Evolutionary conservation across 2,113 vertebrate genomes (phyloP), one percentile per base, ranked within the genome.

Genomic region (Halcyon malimbica): DNA sequence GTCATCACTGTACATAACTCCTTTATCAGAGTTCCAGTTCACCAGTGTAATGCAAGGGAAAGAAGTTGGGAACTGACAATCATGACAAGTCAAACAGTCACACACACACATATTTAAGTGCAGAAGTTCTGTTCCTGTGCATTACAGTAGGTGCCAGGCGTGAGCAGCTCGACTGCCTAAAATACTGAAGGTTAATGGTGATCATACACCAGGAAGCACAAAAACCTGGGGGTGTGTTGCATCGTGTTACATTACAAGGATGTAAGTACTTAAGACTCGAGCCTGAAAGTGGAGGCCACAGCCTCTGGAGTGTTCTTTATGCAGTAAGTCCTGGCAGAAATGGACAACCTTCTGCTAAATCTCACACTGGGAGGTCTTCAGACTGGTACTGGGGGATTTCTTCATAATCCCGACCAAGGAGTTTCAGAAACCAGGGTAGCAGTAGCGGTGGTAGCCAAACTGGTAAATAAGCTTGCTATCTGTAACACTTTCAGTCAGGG

Each of bases 1-100:
- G 98, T 99, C 99, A 99, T 99, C 98, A 96, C 98, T 87, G 97
- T 97, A 98, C 98, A 98, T 98, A 98, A 98, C 95, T 98, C 97
- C 98, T 98, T 98, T 97, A 98, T 98, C 97, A 98, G 96, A 94
- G 96, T 94, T 97, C 95, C 96, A 98, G 97, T 96, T 98, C 96
- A 97, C 94, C 79, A 76, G 35, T 90, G 96, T 95, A 96, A 97
- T 78, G 94, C 88, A 90, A 96, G 94, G 81, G 73, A 68, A 87
- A 86, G 87, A 94, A 93, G 95, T 73, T 94, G 80, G 77, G 88
- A 89, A 35, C 91, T 90, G 91, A 89, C 94, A 97, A 85, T 73
- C 71, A 41, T 29, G 93, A 85, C 59, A 83, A 94, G 62, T 4
- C 18, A 3, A 87, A n/a, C 69, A 94, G 60, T 46, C 68, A 69